These are phyloP conservation scores for Trichogramma pretiosum DNA, from an alignment of 1,140 invertebrate genomes.

Conservation along the genomic window DNA sequence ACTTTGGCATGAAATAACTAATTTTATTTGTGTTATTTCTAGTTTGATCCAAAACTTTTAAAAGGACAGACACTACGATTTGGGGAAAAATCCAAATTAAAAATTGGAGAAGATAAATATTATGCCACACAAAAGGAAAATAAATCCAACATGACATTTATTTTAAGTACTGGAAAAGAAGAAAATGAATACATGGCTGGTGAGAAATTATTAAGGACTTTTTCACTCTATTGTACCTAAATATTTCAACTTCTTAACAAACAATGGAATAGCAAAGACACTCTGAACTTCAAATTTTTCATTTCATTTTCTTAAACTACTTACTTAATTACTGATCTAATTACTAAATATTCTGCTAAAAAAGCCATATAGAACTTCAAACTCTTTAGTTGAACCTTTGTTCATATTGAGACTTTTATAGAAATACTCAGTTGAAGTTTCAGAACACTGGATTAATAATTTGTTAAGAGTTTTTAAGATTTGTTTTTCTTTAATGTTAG, in stretches of 20 bases:
- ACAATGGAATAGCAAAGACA: too few species aligned
- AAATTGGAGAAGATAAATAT: conserved; percentile 26
- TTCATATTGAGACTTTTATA: too few species aligned
- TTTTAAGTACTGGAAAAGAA: conserved; percentile 23
- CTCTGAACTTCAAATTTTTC: too few species aligned
- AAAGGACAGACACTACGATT: conserved; percentile 24
- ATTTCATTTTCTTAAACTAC: too few species aligned
- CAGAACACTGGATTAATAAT: too few species aligned
- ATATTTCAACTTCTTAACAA: too few species aligned
- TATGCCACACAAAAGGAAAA: conserved; percentile 17
- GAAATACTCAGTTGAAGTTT: too few species aligned
- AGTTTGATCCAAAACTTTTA: conserved; percentile 28
- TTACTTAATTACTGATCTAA: conserved; percentile 2
- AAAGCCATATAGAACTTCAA: too few species aligned
- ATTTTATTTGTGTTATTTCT: background rate
- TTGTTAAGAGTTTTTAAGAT: background rate
- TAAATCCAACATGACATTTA: conserved; percentile 25
- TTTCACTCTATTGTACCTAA: too few species aligned
- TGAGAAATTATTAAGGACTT: too few species aligned
- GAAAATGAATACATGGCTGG: conserved; percentile 24
- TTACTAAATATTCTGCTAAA: conserved; percentile 1
- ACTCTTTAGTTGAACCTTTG: too few species aligned
- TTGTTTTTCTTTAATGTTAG: background rate
- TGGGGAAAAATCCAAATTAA: conserved; percentile 31
- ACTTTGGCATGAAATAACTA: background rate